A percentile compares a stretch with the other conserved stretches of the same genome.
phyloP scores from a whole-genome alignment of 2,888 invertebrate genomes.

The Cheilosia scutellata region DNA sequence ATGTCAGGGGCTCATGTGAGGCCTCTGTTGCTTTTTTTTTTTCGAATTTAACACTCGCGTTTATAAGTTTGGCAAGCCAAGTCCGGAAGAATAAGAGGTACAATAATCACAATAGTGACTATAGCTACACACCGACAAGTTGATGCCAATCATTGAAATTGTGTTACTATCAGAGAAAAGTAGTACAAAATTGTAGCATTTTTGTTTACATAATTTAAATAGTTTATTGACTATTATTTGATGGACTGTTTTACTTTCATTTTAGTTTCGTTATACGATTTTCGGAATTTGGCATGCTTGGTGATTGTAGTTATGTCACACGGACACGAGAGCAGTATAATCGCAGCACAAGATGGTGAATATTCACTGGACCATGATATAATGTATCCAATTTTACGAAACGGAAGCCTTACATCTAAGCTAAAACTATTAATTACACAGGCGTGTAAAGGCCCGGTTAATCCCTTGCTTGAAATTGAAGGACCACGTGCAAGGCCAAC shows the following conservation, averaged over 20 bases:
- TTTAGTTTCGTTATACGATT: slow-evolving; percentile 38
- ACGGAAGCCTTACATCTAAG: slow-evolving; percentile 42
- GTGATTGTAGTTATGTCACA: slow-evolving; percentile 59
- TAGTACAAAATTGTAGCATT: too few species aligned
- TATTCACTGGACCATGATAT: slow-evolving; percentile 49
- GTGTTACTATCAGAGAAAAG: too few species aligned
- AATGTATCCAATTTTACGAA: slow-evolving; percentile 45
- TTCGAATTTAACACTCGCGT: too few species aligned
- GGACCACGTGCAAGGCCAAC: slow-evolving; percentile 14
- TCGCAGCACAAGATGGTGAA: slow-evolving; percentile 49
- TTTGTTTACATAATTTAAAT: too few species aligned
- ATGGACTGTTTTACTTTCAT: neutral
- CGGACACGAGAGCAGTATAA: slow-evolving; percentile 37
- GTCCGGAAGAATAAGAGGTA: too few species aligned
- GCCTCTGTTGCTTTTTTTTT: too few species aligned
- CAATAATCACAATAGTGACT: too few species aligned
- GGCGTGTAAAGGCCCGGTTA: slow-evolving; percentile 45
- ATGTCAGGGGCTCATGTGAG: too few species aligned
- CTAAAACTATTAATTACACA: slow-evolving; percentile 37
- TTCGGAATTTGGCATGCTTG: slow-evolving; percentile 30
- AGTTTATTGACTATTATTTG: neutral
- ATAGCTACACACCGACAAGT: too few species aligned
- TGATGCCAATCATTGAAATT: too few species aligned
- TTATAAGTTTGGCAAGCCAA: too few species aligned
- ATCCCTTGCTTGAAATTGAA: slow-evolving; percentile 27